Evolutionary conservation across 2,797 vertebrate species (phyloP).

Genomic region (Micropoecilia bifurca): DNA sequence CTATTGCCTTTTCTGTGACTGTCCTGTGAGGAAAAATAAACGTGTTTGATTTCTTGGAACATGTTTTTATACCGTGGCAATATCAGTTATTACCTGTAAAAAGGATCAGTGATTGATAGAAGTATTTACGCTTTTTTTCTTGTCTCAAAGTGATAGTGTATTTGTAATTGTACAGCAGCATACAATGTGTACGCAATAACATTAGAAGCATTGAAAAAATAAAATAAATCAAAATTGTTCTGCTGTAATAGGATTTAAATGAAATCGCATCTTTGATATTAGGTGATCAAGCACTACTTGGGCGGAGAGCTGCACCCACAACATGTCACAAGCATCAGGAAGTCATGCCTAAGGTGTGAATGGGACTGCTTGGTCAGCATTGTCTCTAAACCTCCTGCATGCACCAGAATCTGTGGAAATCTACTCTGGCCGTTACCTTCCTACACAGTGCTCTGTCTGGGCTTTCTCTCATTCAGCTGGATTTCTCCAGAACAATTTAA

Average conservation of each 20-base stretch:
- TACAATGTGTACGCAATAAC: background rate
- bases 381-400: background rate
- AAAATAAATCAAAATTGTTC: background rate
- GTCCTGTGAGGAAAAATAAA: slow-evolving; percentile 35
- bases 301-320: background rate
- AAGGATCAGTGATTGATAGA: background rate
- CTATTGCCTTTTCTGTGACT: slow-evolving; percentile 51
- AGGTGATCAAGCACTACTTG: background rate
- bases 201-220: background rate
- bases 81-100: background rate
- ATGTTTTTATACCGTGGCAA: too few species aligned
- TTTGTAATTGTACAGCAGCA: background rate
- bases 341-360: background rate
- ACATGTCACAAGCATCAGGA: background rate
- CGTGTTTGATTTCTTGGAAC: slow-evolving; percentile 2
- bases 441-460: too few species aligned
- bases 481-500: too few species aligned
- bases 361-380: background rate
- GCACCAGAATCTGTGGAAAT: background rate
- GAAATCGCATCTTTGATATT: background rate
- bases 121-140: background rate
- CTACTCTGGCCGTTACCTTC: too few species aligned
- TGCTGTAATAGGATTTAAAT: background rate
- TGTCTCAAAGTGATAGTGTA: background rate
- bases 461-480: too few species aligned